Evolutionary conservation across 2,888 invertebrate species (phyloP), one percentile per base, ranked within the genome.

Genomic region (Ptychoptera contaminata): DNA sequence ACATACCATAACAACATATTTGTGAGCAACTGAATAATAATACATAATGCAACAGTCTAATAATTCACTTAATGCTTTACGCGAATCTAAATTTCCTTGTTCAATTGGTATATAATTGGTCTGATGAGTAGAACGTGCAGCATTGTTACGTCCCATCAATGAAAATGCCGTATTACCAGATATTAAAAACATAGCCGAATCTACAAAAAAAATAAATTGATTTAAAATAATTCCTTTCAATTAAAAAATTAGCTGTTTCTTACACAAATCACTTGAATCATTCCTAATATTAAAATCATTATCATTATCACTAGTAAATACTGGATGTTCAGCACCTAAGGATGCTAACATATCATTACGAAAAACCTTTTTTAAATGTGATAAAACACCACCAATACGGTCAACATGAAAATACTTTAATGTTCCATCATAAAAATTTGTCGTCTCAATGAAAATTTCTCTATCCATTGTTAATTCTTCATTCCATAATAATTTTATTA

Each of bases 11-110:
- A 65, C 57, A 38, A 66, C 58, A 50, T 67, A 63, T 49, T 67
- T 67, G 45, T 65, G 63, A 0, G 65, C 66, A 10, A 64, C 60
- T 7, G 61, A 60, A 42, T 64, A 64, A 46, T 64, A 67, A 43
- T 62, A 64, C 6, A 67, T 53, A 8, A 63, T 50, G 36, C 58
- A 56, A 40, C 63, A 54, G 46, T 67, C 66, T 40, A 65, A 47
- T 23, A 67, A 46, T 37, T 65, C 65, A 34, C 55, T 57, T 2
- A 67, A 47, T 2, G 64, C 61, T 23, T 54, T 46, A 36, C 60
- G 57, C 2, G 46, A 41, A 9, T 49, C 49, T 1, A 52, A 46
- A 49, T 59, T 60, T 9, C 63, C 64, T 1, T 59, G 53, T 2
- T 49, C 38, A 2, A 50, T 44, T 31, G 48, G 47, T 12, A 42